Base-by-base conservation (phyloP, 2,797 vertebrate genomes). In the Enteromius treurensis region DNA sequence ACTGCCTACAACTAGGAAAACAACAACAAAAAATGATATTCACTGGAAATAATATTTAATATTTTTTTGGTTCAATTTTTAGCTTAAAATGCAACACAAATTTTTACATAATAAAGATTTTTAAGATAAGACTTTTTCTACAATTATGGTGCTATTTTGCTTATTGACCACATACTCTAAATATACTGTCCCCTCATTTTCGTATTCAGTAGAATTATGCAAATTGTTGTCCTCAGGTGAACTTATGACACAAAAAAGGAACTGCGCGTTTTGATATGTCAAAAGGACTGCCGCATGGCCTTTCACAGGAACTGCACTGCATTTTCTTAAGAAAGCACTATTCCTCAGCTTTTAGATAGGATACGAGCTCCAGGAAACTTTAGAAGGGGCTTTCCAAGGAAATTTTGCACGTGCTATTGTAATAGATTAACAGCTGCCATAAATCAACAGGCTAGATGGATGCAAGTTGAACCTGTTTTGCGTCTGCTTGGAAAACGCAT, bases 221-320 rank as follows among this genome's bases (percentile, higher is more conserved):
- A n/a, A 55, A 58, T 0, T 29, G 4, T 14, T 19, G n/a, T n/a
- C 53, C 34, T 76, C 6, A 2, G 4, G 23, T 82, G 71, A 76
- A 29, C 70, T 40, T 37, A n/a, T 5, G 5, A n/a, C 23, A 37
- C n/a, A 51, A 45, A 42, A 21, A 47, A 37, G 42, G 21, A 74
- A 69, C 23, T 1, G 26, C 5, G 21, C 40, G 29, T 32, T 64
- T 77, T 32, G 21, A 5, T 23, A 34, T 21, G 21, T 32, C n/a
- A 51, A 21, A 23, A 14, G 15, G 26, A 23, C 19, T 51, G 49
- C 32, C 53, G 13, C 37, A 67, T 9, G 17, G 64, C 11, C 73
- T 79, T 58, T 83, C 32, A 77, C 17, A 21, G 11, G 8, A 64
- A 85, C 5, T n/a, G 64, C 65, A 47, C 34, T 69, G 70, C 45